Evolutionary conservation across 2,888 invertebrate genomes (phyloP), one percentile per base, ranked within the genome.

Genomic region (Aricia artaxerxes): DNA sequence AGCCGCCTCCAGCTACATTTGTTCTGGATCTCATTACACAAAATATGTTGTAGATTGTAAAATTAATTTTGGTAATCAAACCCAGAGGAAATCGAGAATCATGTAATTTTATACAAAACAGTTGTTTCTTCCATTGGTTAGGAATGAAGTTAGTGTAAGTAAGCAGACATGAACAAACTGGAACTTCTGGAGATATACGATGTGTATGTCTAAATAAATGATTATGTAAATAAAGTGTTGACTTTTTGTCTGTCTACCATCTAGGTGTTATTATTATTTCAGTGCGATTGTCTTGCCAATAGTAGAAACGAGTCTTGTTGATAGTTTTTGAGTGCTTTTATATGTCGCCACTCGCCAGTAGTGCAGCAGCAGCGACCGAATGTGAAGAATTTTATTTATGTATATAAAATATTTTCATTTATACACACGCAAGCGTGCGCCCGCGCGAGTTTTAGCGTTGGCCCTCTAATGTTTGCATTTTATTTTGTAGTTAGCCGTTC

Each of bases 161-260:
- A 87, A 89, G 92, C 88, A 86, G 92, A 91, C 93, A 93, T 92
- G 94, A 94, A 94, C 94, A 94, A 94, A 93, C 90, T 88, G 57
- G 44, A 79, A 49, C 57, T 79, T 85, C 86, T 87, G 87, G 83
- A 89, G 92, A 93, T 92, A 91, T 92, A 93, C 92, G 85, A 87
- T 88, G 87, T 91, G 92, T 94, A 94, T 93, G 93, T 93, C 93
- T 86, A 90, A 93, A 92, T 91, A 92, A 91, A 88, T 84, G 85
- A 92, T 90, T 92, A 86, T 94, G 94, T 94, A 94, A 94, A 94
- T 94, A 94, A 93, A 90, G 88, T 88, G 87, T 91, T 89, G 92
- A 91, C 90, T 92, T 91, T 91, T 91, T 88, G 89, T 92, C 86
- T 88, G 81, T 82, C 81, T 79, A 61, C 24, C 80, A 80, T 80